Conservation (phyloP, 2,888 invertebrate species). For the Cantharis flavilabris region DNA sequence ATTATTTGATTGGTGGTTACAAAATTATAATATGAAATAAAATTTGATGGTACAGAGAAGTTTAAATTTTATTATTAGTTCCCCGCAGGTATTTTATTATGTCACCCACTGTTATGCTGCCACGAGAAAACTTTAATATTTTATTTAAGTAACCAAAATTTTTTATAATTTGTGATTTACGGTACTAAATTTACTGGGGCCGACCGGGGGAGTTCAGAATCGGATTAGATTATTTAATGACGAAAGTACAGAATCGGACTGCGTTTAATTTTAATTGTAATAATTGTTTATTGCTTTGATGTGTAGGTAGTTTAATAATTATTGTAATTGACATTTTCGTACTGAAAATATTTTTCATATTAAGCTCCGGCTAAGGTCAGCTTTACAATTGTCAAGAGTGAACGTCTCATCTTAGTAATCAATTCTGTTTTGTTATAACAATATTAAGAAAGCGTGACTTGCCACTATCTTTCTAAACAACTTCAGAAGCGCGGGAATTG, state of each 20-base stretch:
- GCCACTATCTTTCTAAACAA: constrained; percentile 28
- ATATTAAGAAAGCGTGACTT: constrained; percentile 36
- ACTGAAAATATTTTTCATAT: neutral
- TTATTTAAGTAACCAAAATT: neutral
- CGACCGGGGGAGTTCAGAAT: neutral
- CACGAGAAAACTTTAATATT: neutral
- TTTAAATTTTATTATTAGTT: neutral
- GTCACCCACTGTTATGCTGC: neutral
- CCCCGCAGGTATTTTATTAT: neutral
- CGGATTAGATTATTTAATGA: neutral
- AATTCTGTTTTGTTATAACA: constrained; percentile 36
- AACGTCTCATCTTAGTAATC: constrained; percentile 34
- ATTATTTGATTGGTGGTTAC: neutral
- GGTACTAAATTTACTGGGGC: neutral
- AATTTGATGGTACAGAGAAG: neutral
- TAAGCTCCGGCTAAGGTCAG: constrained; percentile 1
- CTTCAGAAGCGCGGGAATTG: constrained; percentile 25
- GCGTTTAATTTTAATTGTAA: too few relatives aligned
- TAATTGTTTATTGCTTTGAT: neutral
- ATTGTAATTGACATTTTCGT: neutral
- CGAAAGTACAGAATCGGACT: neutral
- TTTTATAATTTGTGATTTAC: neutral
- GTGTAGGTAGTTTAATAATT: neutral
- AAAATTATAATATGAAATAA: neutral
- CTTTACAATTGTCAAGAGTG: constrained; percentile 3